Evolutionary conservation across 2,113 vertebrate species (phyloP), one percentile per base, ranked within the genome.

Genomic region (Chaetura pelagica): DNA sequence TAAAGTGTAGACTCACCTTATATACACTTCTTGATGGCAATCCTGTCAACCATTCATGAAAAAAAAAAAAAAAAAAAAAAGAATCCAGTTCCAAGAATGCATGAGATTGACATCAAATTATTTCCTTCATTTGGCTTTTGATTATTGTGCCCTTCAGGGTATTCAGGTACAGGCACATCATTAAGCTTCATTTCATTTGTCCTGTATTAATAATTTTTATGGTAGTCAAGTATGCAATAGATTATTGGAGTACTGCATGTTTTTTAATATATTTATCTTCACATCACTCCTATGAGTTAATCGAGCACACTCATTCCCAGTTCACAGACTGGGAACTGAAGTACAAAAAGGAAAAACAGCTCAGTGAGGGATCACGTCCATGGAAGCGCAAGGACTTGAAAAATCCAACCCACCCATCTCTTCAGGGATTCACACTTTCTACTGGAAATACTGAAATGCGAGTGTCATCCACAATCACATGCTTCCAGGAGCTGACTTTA

Each of bases 151-250:
- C 95, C 92, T 86, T 35, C 93, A 82, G 87, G 85, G 23, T 93
- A 74, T 85, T 96, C 96, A 97, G 90, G 96, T 96, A 94, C 72
- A 94, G 94, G 46, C 96, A 95, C 59, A 90, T 96, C 85, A 71
- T 73, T 52, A 55, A 86, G 77, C 40, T 90, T 86, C 22, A 81
- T 86, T 93, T 95, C 68, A 72, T 84, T 93, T 95, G 85, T 94
- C 93, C 88, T 80, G 51, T 67, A 77, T 92, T 95, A 94, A 95
- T 93, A 91, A 40, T 88, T 93, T 89, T 93, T 71, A 92, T 68
- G n/a, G 48, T 35, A 93, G 77, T 81, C 77, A 95, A 86, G 34
- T 71, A 93, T 92, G 88, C 48, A 93, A 40, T 30, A 77, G 59
- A 86, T 89, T 96, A 88, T 42, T 83, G 61, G 85, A 92, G 57